Evolutionary conservation across 2,888 invertebrate genomes (phyloP).

Genomic region (Melinaea marsaeus): DNA sequence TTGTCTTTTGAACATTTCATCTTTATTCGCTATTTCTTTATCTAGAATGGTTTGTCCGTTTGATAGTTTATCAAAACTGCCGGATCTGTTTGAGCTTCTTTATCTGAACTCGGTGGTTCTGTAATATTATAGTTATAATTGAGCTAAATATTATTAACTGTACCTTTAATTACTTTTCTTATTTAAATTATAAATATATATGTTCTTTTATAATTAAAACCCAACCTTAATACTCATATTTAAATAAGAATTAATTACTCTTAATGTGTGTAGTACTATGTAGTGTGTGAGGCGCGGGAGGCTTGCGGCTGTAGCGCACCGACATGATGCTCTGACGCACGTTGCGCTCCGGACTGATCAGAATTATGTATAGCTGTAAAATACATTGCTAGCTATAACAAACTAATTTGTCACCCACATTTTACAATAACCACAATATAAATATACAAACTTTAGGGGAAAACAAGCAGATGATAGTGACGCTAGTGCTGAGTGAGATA

Average conservation of each 20-base stretch:
- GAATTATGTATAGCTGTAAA: constrained; percentile 62
- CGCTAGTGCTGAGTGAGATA: constrained; percentile 96
- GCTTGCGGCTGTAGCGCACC: constrained; percentile 61
- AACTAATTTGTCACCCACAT: too few species aligned
- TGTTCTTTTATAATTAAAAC: too few species aligned
- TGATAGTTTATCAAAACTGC: constrained; percentile 49
- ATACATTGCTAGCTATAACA: neutral
- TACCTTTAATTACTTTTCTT: too few species aligned
- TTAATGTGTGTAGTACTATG: constrained; percentile 53
- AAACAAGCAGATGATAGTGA: constrained; percentile 95
- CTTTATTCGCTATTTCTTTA: constrained; percentile 34
- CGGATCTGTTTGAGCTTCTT: constrained; percentile 64
- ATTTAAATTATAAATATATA: too few species aligned
- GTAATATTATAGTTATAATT: constrained; percentile 18
- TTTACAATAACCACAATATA: neutral
- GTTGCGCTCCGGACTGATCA: constrained; percentile 64
- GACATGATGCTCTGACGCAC: constrained; percentile 63
- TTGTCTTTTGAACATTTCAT: constrained; percentile 32
- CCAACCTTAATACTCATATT: too few species aligned
- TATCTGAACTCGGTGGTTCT: constrained; percentile 56
- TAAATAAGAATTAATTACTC: constrained; percentile 40
- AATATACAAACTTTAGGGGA: constrained; percentile 87
- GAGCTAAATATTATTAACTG: neutral
- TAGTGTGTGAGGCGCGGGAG: constrained; percentile 56
- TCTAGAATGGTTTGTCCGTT: constrained; percentile 55